Evolutionary conservation across 2,113 vertebrate species (phyloP), one percentile per base, ranked within the genome.

Genomic region (Chamaea fasciata): DNA sequence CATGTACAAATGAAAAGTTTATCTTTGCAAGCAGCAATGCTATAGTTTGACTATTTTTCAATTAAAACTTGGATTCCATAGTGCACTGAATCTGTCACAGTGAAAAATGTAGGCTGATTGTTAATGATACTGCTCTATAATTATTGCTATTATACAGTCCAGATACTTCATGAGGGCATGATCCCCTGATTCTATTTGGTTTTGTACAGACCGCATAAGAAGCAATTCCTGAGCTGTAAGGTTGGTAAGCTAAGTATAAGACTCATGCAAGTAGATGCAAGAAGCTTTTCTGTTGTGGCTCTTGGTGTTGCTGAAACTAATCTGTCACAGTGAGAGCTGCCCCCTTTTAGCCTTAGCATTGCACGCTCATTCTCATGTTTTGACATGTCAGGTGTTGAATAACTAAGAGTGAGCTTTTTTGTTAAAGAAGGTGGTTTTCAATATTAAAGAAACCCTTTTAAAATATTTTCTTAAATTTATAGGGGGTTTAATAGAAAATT

Each of bases 51-150:
- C 83, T 96, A 44, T 97, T 96, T 97, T 96, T 95, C 94, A 95
- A 95, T 96, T 96, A 96, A 94, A 96, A 96, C 59, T 93, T 95
- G 83, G 73, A 75, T 95, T 96, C 96, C 68, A 19, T 86, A 96
- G 94, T 80, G 90, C 94, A 89, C 79, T 94, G 91, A 89, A 91
- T 84, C 89, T 94, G 91, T 97, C 94, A 94, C 91, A 87, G 92
- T 95, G 96, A 94, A 95, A 95, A 95, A 97, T 91, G 91, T 60
- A 84, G 91, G 77, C 91, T 93, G 91, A 86, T 91, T 75, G 92
- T 92, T 90, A 93, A 84, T 97, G 93, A 94, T 87, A 78, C 86
- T 37, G 27, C 86, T 94, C 56, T 94, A 64, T 87, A 96, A 96
- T 95, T 96, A 94, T 93, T 96, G 64, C 78, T 92, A n/a, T 95